Base-by-base conservation (phyloP, 1,140 invertebrate genomes). In the Ditylenchus dipsaci region DNA sequence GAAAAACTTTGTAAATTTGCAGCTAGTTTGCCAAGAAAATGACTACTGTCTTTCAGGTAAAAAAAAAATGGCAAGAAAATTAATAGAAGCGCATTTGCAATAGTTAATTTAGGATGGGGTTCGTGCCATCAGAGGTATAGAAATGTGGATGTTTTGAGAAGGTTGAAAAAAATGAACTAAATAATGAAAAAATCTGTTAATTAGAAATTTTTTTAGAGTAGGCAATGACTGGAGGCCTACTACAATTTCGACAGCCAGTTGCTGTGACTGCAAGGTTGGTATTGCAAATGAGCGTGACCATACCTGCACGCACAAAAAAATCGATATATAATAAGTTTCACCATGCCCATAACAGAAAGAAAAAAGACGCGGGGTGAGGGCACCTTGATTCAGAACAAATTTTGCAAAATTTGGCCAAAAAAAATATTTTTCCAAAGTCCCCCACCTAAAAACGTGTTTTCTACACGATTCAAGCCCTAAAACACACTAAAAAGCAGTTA, bases 221-320 rank as follows among this genome's bases (percentile, higher is more conserved):
- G 30, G 64, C n/a, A 61, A 68, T 33, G 74, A 77, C 21, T 75
- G 74, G 74, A 45, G 63, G 8, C 74, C 74, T 0, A 75, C 74
- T 23, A 67, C 74, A 26, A 72, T 75, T 29, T 76, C 74, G 19
- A 60, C 65, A 29, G 74, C 74, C 15, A 68, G 49, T 15, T 75
- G 74, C 49, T 75, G 74, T 53, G 74, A 75, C 29, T 75, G 74
- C 59, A 75, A 75, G 61, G 74, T 38, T 38, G n/a, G n/a, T n/a
- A n/a, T n/a, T n/a, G n/a, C n/a, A n/a, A n/a, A n/a, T n/a, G n/a
- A n/a, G n/a, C n/a, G n/a, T n/a, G n/a, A n/a, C n/a, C n/a, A n/a
- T n/a, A n/a, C n/a, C n/a, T n/a, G n/a, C n/a, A n/a, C n/a, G n/a
- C n/a, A n/a, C n/a, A n/a, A n/a, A n/a, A n/a, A n/a, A n/a, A n/a